phyloP scores from a whole-genome alignment of 2,888 invertebrate genomes.

The Galerucella nymphaeae region DNA sequence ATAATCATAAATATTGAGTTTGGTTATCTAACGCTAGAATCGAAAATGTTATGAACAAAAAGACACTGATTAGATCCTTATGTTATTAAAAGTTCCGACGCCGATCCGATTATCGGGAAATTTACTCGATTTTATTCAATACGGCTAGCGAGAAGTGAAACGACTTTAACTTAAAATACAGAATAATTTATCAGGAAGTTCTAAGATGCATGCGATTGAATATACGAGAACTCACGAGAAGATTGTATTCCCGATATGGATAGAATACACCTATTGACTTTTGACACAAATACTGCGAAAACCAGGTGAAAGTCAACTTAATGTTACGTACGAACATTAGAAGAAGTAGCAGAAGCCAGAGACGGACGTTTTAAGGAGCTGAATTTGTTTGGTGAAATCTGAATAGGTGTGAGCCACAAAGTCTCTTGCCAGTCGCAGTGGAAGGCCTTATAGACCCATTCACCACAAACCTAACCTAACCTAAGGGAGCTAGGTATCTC shows the following conservation, averaged over 20 bases:
- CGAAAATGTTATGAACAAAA: neutral
- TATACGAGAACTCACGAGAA: neutral
- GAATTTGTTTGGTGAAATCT: too few species aligned
- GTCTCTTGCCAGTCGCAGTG: too few species aligned
- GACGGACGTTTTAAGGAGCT: neutral
- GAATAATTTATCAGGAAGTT: neutral
- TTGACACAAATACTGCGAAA: slow-evolving; percentile 3
- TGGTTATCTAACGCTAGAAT: neutral
- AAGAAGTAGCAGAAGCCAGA: neutral
- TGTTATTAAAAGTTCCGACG: neutral
- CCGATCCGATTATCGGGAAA: neutral
- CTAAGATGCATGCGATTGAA: neutral
- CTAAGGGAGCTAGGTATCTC: too few species aligned
- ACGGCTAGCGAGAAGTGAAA: neutral
- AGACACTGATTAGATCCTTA: neutral
- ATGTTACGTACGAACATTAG: neutral
- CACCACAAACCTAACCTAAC: too few species aligned
- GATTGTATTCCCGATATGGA: neutral
- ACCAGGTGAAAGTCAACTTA: slow-evolving; percentile 5
- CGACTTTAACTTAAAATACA: neutral
- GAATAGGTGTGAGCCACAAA: too few species aligned
- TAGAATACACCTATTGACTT: neutral
- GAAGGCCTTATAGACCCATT: too few species aligned
- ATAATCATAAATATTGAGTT: neutral
- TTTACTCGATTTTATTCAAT: neutral